Base-by-base conservation (phyloP, 1,140 invertebrate genomes). In the Tetramorium simillimum region DNA sequence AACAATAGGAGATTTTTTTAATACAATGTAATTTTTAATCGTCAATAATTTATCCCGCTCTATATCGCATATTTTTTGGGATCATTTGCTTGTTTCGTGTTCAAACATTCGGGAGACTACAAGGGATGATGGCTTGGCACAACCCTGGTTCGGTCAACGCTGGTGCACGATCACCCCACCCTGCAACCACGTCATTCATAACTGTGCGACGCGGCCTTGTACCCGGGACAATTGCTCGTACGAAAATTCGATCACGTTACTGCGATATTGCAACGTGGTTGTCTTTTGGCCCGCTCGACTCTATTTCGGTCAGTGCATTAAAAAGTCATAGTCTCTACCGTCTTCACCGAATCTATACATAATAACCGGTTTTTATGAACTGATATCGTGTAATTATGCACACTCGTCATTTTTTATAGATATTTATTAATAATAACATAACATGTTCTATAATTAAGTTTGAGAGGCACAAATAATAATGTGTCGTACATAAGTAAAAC, bases 121-220 rank as follows among this genome's bases (percentile, higher is more conserved):
- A 12, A 7, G 58, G 65, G 65, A 69, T 28, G 37, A 3, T 51
- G 14, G 6, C 40, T 37, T n/a, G 3, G 16, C 28, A 46, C 82
- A 9, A 16, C 10, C 82, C 77, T 86, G 85, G 14, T 82, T 82
- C 85, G 65, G 77, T 86, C 85, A 70, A 75, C 37, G 51, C 60
- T 67, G 37, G 62, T 82, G 78, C 67, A 58, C 65, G 56, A 58
- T 75, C 43, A n/a, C 86, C 86, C 86, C 86, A 73, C 67, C n/a
- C 56, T 37, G 86, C 86, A 85, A 90, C 85, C 90, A 87, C 91
- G 92, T 91, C 93, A 94, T 94, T 94, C 93, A 94, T 94, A 93
- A 94, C 92, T 90, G 89, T 85, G 77, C 85, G 33, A 81, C 73
- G 40, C 85, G 85, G 67, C 87, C 82, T 86, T 86, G 73, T 65